Percentiles rank a stretch among this genome's conserved stretches.
Conservation (phyloP, 2,888 invertebrate species). For the Acanthosepion lycidas region DNA sequence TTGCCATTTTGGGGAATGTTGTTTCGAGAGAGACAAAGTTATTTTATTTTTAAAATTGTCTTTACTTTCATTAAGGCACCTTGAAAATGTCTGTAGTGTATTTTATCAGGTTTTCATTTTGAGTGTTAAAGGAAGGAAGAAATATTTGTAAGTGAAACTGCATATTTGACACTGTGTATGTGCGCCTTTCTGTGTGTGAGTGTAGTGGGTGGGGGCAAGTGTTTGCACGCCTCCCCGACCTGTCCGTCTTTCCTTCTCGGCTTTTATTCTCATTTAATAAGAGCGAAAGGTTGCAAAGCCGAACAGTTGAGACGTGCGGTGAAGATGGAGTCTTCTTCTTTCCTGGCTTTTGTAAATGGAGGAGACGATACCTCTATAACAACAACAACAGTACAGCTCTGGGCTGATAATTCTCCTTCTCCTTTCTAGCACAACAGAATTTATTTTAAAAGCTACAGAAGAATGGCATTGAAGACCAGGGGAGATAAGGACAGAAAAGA, state of each 20-base stretch:
- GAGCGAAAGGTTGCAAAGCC: background rate
- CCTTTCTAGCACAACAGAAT: background rate
- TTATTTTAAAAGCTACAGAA: background rate
- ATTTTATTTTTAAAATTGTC: too few species aligned
- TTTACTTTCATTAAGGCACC: too few species aligned
- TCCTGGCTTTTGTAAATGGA: background rate
- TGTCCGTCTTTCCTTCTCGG: background rate
- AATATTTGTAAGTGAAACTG: too few species aligned
- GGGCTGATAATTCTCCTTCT: background rate
- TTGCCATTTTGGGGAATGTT: too few species aligned
- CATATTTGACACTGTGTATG: too few species aligned
- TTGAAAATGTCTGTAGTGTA: too few species aligned
- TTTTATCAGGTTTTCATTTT: too few species aligned
- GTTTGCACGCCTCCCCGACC: background rate
- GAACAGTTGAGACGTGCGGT: background rate
- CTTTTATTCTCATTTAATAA: slow-evolving; percentile 1
- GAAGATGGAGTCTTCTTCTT: background rate
- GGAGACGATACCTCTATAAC: background rate
- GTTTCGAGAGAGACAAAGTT: too few species aligned
- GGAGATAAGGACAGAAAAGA: background rate
- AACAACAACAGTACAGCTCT: background rate
- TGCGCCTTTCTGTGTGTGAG: too few species aligned
- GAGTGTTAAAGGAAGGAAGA: too few species aligned
- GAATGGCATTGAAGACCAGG: background rate
- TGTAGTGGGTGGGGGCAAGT: background rate